A percentile compares a stretch with the other conserved stretches of the same genome.
Conservation (phyloP, 1,140 invertebrate species). For the Platyura marginata region DNA sequence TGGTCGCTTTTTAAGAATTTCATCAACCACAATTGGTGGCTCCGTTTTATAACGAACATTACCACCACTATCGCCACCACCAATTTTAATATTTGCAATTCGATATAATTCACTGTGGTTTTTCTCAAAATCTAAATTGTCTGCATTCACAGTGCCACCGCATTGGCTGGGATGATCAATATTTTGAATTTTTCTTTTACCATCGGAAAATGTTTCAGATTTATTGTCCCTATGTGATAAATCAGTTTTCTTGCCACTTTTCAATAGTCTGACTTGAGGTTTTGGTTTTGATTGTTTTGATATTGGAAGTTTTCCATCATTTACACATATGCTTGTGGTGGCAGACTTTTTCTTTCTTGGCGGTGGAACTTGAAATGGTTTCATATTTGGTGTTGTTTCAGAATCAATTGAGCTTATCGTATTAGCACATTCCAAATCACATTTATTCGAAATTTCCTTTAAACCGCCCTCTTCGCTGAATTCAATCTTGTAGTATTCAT, state of each 20-base stretch:
- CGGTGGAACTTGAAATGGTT: background rate
- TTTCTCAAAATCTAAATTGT: background rate
- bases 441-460: background rate
- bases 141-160: background rate
- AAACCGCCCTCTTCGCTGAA: background rate
- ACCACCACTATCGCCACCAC: background rate
- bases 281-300: background rate
- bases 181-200: background rate
- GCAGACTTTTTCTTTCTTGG: background rate
- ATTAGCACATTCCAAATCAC: background rate
- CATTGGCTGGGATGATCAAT: background rate
- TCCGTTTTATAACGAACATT: too few relatives aligned
- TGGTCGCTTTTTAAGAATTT: too few relatives aligned
- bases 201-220: too few relatives aligned
- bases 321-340: background rate
- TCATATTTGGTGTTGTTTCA: background rate
- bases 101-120: background rate
- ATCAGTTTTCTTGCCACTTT: background rate
- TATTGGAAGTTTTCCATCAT: background rate
- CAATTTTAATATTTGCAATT: background rate
- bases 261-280: background rate
- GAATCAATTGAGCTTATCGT: background rate
- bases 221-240: background rate
- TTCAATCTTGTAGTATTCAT: background rate
- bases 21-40: too few relatives aligned